Evolutionary conservation across 23 tunicate genomes (phyloP).

Genomic region (Botrylloides violaceus): DNA sequence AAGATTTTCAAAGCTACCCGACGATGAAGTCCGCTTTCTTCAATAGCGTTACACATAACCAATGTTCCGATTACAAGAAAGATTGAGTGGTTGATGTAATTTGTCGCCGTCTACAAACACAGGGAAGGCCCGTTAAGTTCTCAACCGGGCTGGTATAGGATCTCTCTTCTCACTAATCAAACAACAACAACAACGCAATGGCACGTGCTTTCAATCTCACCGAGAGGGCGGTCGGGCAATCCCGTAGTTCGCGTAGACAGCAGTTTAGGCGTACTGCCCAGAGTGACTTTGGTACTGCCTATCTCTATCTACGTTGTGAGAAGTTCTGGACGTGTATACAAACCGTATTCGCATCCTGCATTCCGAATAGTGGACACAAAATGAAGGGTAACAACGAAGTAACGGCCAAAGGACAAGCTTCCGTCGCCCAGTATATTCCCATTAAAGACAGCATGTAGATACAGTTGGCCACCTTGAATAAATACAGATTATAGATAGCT

Average conservation of each 20-base stretch:
- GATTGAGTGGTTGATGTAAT: conserved; percentile 33
- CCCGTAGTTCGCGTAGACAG: too few relatives aligned
- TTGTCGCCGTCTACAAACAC: conserved; percentile 35
- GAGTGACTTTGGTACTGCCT: too few relatives aligned
- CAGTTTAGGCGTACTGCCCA: too few relatives aligned
- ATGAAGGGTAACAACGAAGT: conserved; percentile 54
- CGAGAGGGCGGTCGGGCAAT: too few relatives aligned
- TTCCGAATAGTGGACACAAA: conserved; percentile 54
- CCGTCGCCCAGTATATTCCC: conserved; percentile 64
- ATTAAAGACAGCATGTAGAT: conserved; percentile 39
- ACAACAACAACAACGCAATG: too few relatives aligned
- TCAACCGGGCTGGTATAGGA: too few relatives aligned
- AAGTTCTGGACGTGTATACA: too few relatives aligned
- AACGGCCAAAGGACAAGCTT: conserved; percentile 68
- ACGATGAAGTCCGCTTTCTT: conserved; percentile 57
- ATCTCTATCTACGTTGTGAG: too few relatives aligned
- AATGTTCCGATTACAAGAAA: conserved; percentile 60
- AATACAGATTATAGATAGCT: background rate
- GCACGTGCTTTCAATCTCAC: too few relatives aligned
- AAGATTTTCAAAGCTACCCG: conserved; percentile 43
- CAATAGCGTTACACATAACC: conserved; percentile 50
- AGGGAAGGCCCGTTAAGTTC: too few relatives aligned
- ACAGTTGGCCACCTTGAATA: conserved; percentile 53
- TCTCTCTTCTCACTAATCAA: too few relatives aligned
- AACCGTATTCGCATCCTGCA: conserved; percentile 44